phyloP scores from a whole-genome alignment of 1,140 invertebrate genomes.

The Fopius arisanus region DNA sequence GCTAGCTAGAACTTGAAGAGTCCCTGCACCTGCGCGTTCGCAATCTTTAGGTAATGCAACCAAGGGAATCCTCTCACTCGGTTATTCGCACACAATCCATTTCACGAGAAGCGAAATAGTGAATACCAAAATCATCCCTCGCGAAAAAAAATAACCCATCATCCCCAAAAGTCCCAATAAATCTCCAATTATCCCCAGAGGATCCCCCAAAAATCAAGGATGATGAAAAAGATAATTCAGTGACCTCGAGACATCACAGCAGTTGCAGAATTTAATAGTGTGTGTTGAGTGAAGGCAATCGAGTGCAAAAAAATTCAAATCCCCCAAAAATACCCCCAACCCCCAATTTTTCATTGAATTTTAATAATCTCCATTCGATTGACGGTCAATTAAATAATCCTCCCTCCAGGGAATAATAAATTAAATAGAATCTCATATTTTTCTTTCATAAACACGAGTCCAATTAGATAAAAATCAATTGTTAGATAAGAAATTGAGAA shows the following conservation, averaged over 20 bases:
- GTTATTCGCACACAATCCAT: background rate
- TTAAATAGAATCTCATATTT: too few relatives aligned
- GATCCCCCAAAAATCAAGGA: background rate
- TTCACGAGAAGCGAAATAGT: background rate
- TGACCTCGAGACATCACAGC: background rate
- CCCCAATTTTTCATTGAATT: too few relatives aligned
- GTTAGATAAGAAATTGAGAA: too few relatives aligned
- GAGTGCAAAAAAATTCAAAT: too few relatives aligned
- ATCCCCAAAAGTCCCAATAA: background rate
- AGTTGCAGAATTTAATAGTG: background rate
- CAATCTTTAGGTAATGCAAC: background rate
- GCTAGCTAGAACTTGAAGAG: background rate
- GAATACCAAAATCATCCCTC: background rate
- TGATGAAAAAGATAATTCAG: background rate
- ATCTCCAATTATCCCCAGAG: too few relatives aligned
- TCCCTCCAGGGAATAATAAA: too few relatives aligned
- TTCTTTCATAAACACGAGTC: too few relatives aligned
- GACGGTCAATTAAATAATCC: too few relatives aligned
- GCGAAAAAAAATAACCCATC: too few relatives aligned
- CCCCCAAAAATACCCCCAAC: too few relatives aligned
- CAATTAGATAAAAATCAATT: too few relatives aligned
- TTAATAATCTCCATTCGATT: too few relatives aligned
- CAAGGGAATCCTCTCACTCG: background rate
- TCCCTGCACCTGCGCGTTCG: constrained; percentile 13
- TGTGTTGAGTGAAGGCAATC: background rate